Conservation (phyloP, 2,888 invertebrate species). For the Pandemis heparana region DNA sequence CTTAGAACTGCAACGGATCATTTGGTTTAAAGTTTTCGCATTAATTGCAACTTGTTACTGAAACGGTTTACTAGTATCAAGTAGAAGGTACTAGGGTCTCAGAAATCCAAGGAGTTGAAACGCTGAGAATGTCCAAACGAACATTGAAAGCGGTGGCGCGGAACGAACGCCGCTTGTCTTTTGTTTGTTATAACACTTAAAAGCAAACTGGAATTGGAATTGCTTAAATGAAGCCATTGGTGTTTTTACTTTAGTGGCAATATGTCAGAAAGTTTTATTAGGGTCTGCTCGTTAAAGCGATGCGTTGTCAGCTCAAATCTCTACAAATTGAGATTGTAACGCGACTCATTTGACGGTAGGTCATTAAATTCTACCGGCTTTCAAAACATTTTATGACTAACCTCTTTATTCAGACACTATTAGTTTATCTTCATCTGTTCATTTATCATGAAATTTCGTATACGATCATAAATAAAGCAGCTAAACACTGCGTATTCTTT, state of each 20-base stretch:
- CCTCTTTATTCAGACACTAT: too few relatives aligned
- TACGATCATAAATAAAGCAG: too few relatives aligned
- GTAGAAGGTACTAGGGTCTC: not conserved
- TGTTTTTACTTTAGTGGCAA: not conserved
- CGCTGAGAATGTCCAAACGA: constrained; percentile 12
- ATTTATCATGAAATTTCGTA: too few relatives aligned
- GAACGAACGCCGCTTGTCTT: constrained; percentile 2
- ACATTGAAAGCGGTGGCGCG: constrained; percentile 8
- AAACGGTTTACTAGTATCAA: not conserved
- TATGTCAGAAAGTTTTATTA: not conserved
- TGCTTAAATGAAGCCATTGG: constrained; percentile 6
- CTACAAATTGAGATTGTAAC: too few relatives aligned
- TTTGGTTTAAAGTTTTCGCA: constrained; percentile 35
- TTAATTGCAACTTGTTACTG: constrained; percentile 24
- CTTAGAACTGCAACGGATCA: constrained; percentile 31
- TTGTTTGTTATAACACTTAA: constrained; percentile 14
- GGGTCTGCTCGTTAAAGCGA: not conserved
- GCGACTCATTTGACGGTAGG: too few relatives aligned
- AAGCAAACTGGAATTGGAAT: constrained; percentile 2
- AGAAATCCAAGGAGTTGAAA: not conserved
- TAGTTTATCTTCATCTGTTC: too few relatives aligned
- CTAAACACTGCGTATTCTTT: too few relatives aligned
- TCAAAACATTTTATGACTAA: too few relatives aligned
- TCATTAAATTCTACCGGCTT: too few relatives aligned
- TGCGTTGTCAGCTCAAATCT: not conserved